Base-by-base conservation (phyloP, 1,140 invertebrate genomes). In the Cyclina sinensis region DNA sequence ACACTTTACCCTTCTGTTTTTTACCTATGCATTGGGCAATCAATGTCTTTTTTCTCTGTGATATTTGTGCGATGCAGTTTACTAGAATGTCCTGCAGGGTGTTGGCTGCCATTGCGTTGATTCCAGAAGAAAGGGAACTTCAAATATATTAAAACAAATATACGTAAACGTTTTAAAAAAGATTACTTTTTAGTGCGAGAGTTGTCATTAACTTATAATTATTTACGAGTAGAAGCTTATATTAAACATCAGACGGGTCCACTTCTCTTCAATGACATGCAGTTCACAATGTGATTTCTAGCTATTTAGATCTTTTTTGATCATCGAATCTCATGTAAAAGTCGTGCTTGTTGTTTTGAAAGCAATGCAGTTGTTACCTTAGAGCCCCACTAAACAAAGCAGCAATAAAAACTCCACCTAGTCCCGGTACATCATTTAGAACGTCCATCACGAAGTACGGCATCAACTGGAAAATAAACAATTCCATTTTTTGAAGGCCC, bases 21-120 rank as follows among this genome's bases (percentile, higher is more conserved):
- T 0, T 90, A 92, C 87, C 93, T 94, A 94, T 96, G 0, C 94
- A 92, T 92, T 98, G 97, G 0, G 98, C 97, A 14, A 98, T 95
- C 86, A 97, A 96, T 0, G 97, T 97, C 51, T 97, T 97, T 94
- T 96, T 97, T 16, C 96, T 95, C 12, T 98, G 97, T 3, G 97
- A 96, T 70, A 98, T 94, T 82, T 97, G 96, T n/a, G 97, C 96
- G 18, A 97, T 96, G 35, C 97, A 96, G 18, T 97, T 97, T 57
- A 96, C 96, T 0, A 98, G 95, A 65, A 99, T 96, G 95, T 99
- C 98, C 95, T 99, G 97, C 91, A 98, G 97, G 3, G 97, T 97
- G 18, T 99, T 97, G 0, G 98, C 98, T 0, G 98, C 97, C 79
- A 99, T 95, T 0, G 98, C 98, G 94, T 99, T 99, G 57, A 99